phyloP scores from a whole-genome alignment of 2,113 vertebrate genomes.

The Cichladusa arquata region DNA sequence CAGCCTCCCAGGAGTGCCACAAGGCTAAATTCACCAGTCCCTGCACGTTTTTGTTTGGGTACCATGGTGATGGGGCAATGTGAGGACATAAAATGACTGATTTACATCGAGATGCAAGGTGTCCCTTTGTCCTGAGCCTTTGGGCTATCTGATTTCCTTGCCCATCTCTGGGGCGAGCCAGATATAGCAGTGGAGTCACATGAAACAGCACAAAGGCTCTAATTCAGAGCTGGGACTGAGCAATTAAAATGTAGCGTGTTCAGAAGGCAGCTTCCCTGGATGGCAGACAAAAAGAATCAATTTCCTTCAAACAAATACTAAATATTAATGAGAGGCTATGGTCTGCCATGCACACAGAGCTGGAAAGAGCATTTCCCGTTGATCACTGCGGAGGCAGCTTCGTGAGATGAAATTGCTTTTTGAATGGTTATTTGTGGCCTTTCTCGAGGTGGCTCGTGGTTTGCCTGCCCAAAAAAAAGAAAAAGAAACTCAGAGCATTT shows the following conservation, averaged over 20 bases:
- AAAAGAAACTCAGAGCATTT: background rate
- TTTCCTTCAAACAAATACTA: constrained; percentile 68
- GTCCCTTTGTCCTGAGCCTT: background rate
- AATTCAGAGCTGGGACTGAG: constrained; percentile 6
- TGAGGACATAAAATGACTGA: background rate
- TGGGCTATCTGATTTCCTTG: background rate
- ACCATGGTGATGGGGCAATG: background rate
- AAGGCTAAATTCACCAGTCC: background rate
- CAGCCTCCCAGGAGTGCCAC: background rate
- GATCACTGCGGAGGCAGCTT: background rate
- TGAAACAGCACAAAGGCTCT: background rate
- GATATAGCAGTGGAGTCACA: background rate
- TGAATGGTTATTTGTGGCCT: background rate
- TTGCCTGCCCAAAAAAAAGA: background rate
- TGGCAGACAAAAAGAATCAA: constrained; percentile 46
- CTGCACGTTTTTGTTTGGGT: background rate
- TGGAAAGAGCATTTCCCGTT: constrained; percentile 9
- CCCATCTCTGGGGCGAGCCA: background rate
- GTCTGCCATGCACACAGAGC: background rate
- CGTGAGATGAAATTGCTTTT: background rate
- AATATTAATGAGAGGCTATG: constrained; percentile 63
- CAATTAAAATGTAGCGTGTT: constrained; percentile 33
- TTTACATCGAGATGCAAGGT: background rate
- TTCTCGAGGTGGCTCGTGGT: background rate
- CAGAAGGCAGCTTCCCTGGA: constrained; percentile 8